A percentile compares a stretch with the other conserved stretches of the same genome.
Evolutionary conservation across 2,797 vertebrate genomes (phyloP).

Genomic region (Todus mexicanus): DNA sequence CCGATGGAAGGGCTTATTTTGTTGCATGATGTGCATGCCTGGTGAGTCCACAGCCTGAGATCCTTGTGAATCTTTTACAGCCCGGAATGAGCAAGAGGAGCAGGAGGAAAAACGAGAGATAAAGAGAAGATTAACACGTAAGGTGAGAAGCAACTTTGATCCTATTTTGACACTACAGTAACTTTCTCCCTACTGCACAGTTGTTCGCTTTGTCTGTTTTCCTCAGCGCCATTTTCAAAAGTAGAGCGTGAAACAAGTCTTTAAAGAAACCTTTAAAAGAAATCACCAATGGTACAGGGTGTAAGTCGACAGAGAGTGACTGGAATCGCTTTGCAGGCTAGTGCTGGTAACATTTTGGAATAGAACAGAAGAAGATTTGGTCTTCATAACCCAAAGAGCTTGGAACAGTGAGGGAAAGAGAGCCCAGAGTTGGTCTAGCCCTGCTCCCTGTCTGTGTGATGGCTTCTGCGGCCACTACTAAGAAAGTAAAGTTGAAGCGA

Average conservation of each 20-base stretch:
- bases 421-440: background rate
- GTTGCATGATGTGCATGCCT: background rate
- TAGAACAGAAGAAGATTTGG: background rate
- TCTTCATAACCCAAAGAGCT: background rate
- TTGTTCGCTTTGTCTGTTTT: background rate
- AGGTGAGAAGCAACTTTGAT: slow-evolving; percentile 80
- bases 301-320: background rate
- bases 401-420: background rate
- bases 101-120: slow-evolving; percentile 98
- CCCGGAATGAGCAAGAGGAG: slow-evolving; percentile 96
- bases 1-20: background rate
- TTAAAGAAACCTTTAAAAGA: background rate
- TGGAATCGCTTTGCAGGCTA: background rate
- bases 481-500: background rate
- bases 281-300: background rate
- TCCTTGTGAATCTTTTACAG: slow-evolving; percentile 75
- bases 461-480: background rate
- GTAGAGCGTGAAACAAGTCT: background rate
- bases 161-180: background rate
- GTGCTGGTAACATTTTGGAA: background rate
- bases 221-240: background rate
- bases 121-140: slow-evolving; percentile 91
- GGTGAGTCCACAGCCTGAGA: slow-evolving; percentile 15
- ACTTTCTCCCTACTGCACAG: background rate
- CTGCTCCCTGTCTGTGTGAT: background rate